Percentiles rank a stretch among this genome's conserved stretches.
These are phyloP conservation scores for Epistrophella euchroma DNA, from an alignment of 2,888 invertebrate genomes.

Conservation along the genomic window DNA sequence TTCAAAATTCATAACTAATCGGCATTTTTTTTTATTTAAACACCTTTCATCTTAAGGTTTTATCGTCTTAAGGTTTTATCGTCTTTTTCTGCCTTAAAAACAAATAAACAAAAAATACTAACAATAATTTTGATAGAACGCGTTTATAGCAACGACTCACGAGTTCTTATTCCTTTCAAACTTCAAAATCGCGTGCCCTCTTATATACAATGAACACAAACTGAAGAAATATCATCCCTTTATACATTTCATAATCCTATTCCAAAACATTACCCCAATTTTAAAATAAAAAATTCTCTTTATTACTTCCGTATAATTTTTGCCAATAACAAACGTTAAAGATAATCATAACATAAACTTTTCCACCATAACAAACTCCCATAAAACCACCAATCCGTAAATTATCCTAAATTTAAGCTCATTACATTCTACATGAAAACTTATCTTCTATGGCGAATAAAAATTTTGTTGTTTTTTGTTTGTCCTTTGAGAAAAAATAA, in stretches of 20 bases:
- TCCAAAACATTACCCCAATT: conserved; percentile 26
- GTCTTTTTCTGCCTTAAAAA: not conserved
- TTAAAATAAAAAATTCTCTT: conserved; percentile 27
- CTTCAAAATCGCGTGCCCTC: conserved; percentile 11
- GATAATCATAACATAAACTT: conserved; percentile 39
- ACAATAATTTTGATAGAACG: conserved; percentile 6
- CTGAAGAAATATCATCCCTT: not conserved
- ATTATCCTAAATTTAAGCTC: conserved; percentile 69
- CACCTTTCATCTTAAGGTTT: not conserved
- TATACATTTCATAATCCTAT: not conserved
- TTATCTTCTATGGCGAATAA: conserved; percentile 63
- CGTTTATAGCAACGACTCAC: not conserved
- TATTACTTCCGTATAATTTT: conserved; percentile 46
- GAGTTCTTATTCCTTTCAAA: not conserved
- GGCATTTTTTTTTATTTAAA: not conserved
- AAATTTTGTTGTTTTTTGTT: conserved; percentile 40
- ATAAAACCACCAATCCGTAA: conserved; percentile 67
- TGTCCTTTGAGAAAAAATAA: not conserved
- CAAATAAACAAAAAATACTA: not conserved
- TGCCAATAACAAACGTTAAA: conserved; percentile 30
- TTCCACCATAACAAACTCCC: conserved; percentile 32
- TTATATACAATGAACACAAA: not conserved
- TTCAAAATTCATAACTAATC: not conserved
- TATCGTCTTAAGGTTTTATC: not conserved
- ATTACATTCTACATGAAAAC: conserved; percentile 70